Evolutionary conservation across 1,140 invertebrate species (phyloP).

Genomic region (Coenobita brevimanus): DNA sequence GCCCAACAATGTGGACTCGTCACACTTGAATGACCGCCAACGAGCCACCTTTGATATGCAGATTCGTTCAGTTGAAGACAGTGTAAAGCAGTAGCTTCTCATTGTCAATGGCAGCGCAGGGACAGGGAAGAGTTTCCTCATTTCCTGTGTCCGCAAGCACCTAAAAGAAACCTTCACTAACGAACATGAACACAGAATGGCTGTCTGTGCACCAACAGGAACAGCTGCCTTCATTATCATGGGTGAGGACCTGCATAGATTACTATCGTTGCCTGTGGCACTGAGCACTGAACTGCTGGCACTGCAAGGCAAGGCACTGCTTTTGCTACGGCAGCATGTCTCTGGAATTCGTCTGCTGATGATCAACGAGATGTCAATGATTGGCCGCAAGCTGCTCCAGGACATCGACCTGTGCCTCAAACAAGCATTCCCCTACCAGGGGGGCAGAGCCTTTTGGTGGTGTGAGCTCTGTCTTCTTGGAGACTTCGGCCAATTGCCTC

Average conservation of each 20-base stretch:
- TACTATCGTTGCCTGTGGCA: slow-evolving; percentile 5
- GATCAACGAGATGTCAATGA: slow-evolving; percentile 36
- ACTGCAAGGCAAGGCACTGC: not conserved
- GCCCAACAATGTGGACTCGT: no score
- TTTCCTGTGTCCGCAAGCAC: not conserved
- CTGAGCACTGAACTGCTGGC: not conserved
- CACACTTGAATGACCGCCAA: not conserved
- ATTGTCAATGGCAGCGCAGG: slow-evolving; percentile 30
- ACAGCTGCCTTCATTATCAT: slow-evolving; percentile 35
- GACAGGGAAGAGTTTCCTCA: slow-evolving; percentile 29
- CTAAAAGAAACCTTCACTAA: no score
- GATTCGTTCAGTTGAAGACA: not conserved
- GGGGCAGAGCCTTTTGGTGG: not conserved
- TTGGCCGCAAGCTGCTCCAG: slow-evolving; percentile 4
- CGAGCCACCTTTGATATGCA: not conserved
- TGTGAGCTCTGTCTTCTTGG: no score
- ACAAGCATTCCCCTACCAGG: not conserved
- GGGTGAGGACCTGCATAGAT: slow-evolving; percentile 21
- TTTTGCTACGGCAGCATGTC: not conserved
- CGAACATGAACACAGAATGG: no score
- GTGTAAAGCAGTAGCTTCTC: not conserved
- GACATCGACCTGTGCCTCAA: slow-evolving; percentile 4
- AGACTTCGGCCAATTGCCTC: no score
- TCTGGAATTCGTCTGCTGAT: slow-evolving; percentile 2
- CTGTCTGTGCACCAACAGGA: slow-evolving; percentile 21